Evolutionary conservation across 2,888 invertebrate genomes (phyloP), one percentile per base, ranked within the genome.

Genomic region (Erebia palarica): DNA sequence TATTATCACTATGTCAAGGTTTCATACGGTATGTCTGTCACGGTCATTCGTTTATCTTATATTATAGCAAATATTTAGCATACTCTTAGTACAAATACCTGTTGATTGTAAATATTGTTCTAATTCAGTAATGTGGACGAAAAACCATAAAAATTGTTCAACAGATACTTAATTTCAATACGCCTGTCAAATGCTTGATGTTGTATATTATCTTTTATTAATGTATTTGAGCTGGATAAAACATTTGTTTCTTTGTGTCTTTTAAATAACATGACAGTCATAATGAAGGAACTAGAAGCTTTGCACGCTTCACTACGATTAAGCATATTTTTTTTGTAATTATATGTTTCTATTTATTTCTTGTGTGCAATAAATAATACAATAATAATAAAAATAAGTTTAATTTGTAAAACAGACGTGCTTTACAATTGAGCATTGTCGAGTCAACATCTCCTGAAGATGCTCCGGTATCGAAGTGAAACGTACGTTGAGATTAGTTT

Each of bases 1-100:
- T 59, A n/a, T 36, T 36, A 59, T 44, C 61, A 61, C 61, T 47
- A 61, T 61, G 61, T 61, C 61, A 61, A 61, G 61, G 61, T 44
- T 47, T 16, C 16, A 16, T 44, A 36, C 8, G 18, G 10, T 61
- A 47, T 44, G 11, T 61, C 44, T 16, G 44, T 47, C 44, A 61
- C 1, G 61, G 61, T 44, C 44, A 18, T 5, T 16, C 16, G 7
- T 44, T 47, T 44, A 61, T 44, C 16, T 44, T 44, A 44, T 61
- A 5, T 8, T 10, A 10, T 60, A 42, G 60, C 60, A 44, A 27
- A 60, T 60, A 9, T 44, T 44, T 42, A n/a, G 7, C 16, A 44
- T 57, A 13, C 0, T 18, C 3, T 13, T 11, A 21, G 21, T 53
- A 53, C 16, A 16, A 16, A 8, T n/a, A 21, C n/a, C 21, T 21